Evolutionary conservation across 2,888 invertebrate species (phyloP), one percentile per base, ranked within the genome.

Genomic region (Agrotis segetum): DNA sequence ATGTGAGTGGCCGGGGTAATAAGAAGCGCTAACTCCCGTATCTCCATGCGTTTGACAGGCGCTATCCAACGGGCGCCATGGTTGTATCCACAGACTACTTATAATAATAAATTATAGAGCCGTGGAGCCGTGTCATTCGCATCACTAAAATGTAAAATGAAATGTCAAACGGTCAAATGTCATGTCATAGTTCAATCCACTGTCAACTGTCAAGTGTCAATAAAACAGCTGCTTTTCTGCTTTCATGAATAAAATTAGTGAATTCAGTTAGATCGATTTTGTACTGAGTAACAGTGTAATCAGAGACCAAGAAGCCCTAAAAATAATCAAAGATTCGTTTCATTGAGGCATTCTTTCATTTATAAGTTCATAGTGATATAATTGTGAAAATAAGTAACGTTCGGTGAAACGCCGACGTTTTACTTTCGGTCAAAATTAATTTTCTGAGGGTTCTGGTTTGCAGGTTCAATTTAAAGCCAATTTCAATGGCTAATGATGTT

Each of bases 401-500:
- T 19, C 24, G 5, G 34, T 40, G 13, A 67, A 40, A 19, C 9
- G 21, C 13, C 11, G 6, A 49, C 47, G 11, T 13, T 65, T 55
- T 11, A 19, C 14, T n/a, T 72, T 52, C 14, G 58, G 55, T 19
- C 77, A 85, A 78, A 72, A 85, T 84, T 82, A 1, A 64, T 83
- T 83, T 85, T 16, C 13, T 74, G 17, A 79, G 61, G 67, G 40
- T 59, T 62, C 29, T 85, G 24, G n/a, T 75, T 64, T 49, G 29
- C 40, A 67, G 56, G 50, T 64, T 66, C 71, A 46, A 70, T 59
- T 71, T 63, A 59, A 86, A 73, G 72, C 77, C 72, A 67, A 87
- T 82, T 83, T 85, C 89, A 84, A 89, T 88, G 80, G 81, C 84
- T 66, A 85, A 87, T 77, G 86, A 90, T 78, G 82, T 88, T 61